These are phyloP conservation scores for Ophion slaviceki DNA, from an alignment of 2,888 invertebrate species.

Conservation along the genomic window DNA sequence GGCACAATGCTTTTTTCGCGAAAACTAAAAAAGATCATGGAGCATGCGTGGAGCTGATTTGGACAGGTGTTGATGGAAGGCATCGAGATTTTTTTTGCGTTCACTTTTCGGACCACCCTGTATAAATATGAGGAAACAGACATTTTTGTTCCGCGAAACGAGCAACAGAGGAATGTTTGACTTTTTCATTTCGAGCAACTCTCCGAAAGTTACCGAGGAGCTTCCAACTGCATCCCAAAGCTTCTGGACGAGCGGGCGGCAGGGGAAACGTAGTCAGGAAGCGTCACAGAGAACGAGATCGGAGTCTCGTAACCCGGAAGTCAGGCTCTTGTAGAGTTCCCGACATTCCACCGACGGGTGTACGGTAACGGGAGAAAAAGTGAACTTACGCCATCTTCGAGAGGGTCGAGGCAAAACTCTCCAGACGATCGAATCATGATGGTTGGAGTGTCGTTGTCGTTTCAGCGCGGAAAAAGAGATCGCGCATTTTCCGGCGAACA, in stretches of 20 bases:
- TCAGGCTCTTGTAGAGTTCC: conserved; percentile 42
- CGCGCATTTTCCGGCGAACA: conserved; percentile 10
- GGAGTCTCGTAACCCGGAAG: conserved; percentile 51
- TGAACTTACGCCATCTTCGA: conserved; percentile 33
- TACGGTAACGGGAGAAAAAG: conserved; percentile 35
- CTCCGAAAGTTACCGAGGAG: conserved; percentile 24
- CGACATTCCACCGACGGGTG: conserved; percentile 45
- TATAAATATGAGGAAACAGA: background rate
- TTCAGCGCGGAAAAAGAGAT: conserved; percentile 35
- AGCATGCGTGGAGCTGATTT: too few species aligned
- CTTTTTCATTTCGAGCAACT: conserved; percentile 6
- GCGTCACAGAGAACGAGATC: conserved; percentile 63
- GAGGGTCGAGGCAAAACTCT: conserved; percentile 11
- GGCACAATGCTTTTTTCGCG: too few species aligned
- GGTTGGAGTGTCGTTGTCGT: conserved; percentile 45
- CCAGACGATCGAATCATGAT: conserved; percentile 29
- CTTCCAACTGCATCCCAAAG: conserved; percentile 8
- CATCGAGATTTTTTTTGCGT: too few species aligned
- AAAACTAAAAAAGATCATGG: too few species aligned
- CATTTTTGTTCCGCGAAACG: conserved; percentile 20
- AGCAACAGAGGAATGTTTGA: conserved; percentile 30
- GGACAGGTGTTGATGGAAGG: too few species aligned
- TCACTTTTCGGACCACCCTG: background rate
- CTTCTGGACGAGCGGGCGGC: background rate
- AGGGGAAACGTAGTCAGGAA: conserved; percentile 17